phyloP scores from a whole-genome alignment of 2,888 invertebrate species.

The Polylopha cassiicola region DNA sequence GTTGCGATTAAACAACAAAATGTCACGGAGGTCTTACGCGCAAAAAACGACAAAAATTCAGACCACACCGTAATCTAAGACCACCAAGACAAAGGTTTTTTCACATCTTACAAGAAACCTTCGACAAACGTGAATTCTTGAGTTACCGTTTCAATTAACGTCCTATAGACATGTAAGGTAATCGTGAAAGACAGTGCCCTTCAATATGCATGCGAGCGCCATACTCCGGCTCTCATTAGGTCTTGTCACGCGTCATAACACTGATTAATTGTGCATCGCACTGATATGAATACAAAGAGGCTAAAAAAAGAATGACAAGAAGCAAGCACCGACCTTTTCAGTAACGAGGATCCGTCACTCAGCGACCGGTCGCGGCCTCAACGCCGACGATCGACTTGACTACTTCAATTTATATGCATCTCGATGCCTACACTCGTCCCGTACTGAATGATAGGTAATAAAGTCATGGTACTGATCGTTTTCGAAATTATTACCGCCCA shows the following conservation, averaged over 20 bases:
- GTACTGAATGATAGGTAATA: conserved; percentile 45
- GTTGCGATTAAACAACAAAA: conserved; percentile 15
- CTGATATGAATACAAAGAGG: conserved; percentile 42
- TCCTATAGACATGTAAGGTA: conserved; percentile 17
- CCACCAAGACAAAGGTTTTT: conserved; percentile 15
- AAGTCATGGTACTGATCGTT: conserved; percentile 34
- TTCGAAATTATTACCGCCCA: conserved; percentile 27
- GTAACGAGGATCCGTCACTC: conserved; percentile 69
- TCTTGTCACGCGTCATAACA: conserved; percentile 66
- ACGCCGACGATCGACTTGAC: conserved; percentile 43
- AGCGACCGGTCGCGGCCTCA: conserved; percentile 32
- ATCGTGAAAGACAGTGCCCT: conserved; percentile 14
- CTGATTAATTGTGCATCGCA: conserved; percentile 65
- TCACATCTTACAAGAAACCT: conserved; percentile 6
- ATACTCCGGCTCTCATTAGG: conserved; percentile 51
- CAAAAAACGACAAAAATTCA: conserved; percentile 33
- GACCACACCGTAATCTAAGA: conserved; percentile 33
- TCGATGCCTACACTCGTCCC: conserved; percentile 39
- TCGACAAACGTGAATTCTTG: not conserved
- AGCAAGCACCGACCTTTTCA: conserved; percentile 62
- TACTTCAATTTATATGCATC: conserved; percentile 64
- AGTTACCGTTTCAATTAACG: conserved; percentile 23
- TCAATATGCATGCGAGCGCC: conserved; percentile 39
- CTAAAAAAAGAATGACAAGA: conserved; percentile 44
- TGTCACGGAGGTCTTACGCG: conserved; percentile 31